These are phyloP conservation scores for Phytoseiulus persimilis DNA, from an alignment of 2,888 invertebrate genomes.

Conservation along the genomic window DNA sequence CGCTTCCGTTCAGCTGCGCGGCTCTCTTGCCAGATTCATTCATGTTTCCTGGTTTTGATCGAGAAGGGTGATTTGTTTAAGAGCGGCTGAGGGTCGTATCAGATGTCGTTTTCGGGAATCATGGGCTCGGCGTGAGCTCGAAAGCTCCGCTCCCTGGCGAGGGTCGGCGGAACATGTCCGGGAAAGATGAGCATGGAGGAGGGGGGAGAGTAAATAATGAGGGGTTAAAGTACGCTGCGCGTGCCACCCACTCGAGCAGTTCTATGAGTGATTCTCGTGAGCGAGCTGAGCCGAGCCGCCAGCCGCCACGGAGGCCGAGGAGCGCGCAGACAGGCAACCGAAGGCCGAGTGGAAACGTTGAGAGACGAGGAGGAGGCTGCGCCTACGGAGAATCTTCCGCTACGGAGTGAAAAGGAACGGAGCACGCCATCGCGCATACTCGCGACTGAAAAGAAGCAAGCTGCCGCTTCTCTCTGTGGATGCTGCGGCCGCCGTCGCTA, in stretches of 20 bases:
- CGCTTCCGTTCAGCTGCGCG: neutral
- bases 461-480: neutral
- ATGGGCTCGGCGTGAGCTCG: neutral
- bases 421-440: neutral
- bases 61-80: neutral
- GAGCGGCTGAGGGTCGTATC: neutral
- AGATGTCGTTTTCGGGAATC: neutral
- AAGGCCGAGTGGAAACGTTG: neutral
- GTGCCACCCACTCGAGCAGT: neutral
- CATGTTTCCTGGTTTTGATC: neutral
- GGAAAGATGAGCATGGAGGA: neutral
- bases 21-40: neutral
- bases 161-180: neutral
- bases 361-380: neutral
- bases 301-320: neutral
- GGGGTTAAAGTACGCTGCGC: neutral
- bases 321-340: neutral
- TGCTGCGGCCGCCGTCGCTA: neutral
- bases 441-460: neutral
- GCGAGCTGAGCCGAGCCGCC: neutral
- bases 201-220: neutral
- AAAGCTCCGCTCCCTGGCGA: neutral
- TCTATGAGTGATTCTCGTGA: neutral
- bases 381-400: neutral
- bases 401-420: neutral